Base-by-base conservation (phyloP, 2,113 vertebrate genomes). In the Erythrocercus mccallii region DNA sequence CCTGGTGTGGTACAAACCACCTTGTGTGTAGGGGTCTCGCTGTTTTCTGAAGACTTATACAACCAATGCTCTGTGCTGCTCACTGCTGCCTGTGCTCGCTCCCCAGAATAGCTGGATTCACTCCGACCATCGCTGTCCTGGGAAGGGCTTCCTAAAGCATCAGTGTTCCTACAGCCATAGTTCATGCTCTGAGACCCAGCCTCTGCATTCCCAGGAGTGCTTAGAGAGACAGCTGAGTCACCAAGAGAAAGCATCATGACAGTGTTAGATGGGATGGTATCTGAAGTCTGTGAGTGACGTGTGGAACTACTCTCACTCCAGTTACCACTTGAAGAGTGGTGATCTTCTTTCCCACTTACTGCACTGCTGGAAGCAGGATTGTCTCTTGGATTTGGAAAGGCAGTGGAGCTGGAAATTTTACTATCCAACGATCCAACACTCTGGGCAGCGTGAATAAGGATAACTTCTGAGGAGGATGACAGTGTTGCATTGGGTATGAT, bases 401-500 rank as follows among this genome's bases (percentile, higher is more conserved):
- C 90, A 50, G 97, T 37, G 7, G 97, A 96, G 86, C 94, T 94
- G 83, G 93, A 88, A 21, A 93, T 94, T 78, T 95, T 97, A 60
- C 69, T 86, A 45, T 98, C 98, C 76, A 89, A 45, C 1, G 97
- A 97, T 42, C 97, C 97, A 15, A 47, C 86, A 47, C 95, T 97
- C 56, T 97, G 97, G n/a, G 97, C 95, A 9, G 98, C 97, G 40
- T 98, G 98, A 81, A 99, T 98, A 77, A 97, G 70, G 3, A 99
- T 98, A 21, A 99, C 97, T 93, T 99, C 99, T 0, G 99, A 97
- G 31, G 99, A 99, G 68, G 97, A 98, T 3, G 98, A 98, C 24
- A 99, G 77, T 1, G 98, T 99, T 87, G 99, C 99, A 18, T 99
- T 99, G 69, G 99, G 99, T 94, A 99, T 99, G 95, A 99, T 47